Evolutionary conservation across 1,140 invertebrate species (phyloP).

Genomic region (Ylistrum balloti): DNA sequence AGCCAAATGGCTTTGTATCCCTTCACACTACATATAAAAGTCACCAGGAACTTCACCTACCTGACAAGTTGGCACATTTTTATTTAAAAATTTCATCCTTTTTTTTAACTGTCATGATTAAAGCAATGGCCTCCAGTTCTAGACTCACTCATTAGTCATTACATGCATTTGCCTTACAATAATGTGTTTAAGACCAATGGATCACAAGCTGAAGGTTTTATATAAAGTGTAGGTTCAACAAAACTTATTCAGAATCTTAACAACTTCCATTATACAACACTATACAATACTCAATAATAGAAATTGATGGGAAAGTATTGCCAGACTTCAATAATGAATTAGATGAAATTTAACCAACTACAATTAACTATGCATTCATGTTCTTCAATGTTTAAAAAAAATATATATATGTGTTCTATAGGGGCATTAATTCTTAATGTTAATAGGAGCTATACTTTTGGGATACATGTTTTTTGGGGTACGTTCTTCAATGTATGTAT

Average conservation of each 20-base stretch:
- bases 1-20: not conserved
- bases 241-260: not conserved
- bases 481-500: too few species aligned
- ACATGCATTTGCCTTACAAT: not conserved
- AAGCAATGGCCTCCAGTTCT: not conserved
- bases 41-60: not conserved
- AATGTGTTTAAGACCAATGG: not conserved
- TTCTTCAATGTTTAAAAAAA: too few species aligned
- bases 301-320: not conserved
- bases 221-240: not conserved
- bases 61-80: too few species aligned
- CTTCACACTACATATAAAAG: not conserved
- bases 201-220: conserved; percentile 5
- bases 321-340: not conserved
- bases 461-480: too few species aligned
- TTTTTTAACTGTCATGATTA: not conserved
- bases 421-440: too few species aligned
- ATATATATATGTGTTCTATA: too few species aligned
- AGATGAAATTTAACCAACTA: too few species aligned
- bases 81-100: too few species aligned
- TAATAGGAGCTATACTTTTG: too few species aligned
- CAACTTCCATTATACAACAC: not conserved
- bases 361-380: too few species aligned
- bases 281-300: not conserved
- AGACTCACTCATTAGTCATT: not conserved